These are phyloP conservation scores for Tapirus terrestris DNA, from an alignment of 2,113 vertebrate species.

Conservation along the genomic window DNA sequence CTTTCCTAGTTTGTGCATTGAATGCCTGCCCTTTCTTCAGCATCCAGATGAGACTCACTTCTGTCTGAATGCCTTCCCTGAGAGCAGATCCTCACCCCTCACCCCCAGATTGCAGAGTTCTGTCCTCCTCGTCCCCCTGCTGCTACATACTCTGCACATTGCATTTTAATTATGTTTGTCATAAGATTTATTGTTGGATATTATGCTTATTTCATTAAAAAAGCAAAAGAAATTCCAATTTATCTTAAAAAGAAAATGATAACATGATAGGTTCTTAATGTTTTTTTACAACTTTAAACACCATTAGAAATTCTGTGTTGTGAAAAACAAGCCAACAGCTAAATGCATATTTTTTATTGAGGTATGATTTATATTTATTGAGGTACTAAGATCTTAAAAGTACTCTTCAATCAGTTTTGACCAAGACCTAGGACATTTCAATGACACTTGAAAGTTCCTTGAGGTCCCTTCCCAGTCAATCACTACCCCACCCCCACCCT, in stretches of 20 bases:
- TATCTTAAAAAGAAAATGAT: slow-evolving; percentile 10
- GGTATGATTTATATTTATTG: background rate
- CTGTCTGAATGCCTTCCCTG: background rate
- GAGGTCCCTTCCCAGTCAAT: background rate
- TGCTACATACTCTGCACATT: background rate
- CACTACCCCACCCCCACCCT: no score
- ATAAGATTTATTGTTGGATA: background rate
- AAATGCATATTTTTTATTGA: background rate
- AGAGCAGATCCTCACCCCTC: background rate
- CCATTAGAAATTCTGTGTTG: background rate
- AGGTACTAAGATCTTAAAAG: background rate
- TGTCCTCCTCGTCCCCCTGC: background rate
- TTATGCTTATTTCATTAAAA: slow-evolving; percentile 37
- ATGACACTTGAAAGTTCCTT: background rate
- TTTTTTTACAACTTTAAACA: slow-evolving; percentile 11
- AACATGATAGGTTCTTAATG: background rate
- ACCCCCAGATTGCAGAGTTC: background rate
- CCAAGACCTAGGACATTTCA: background rate
- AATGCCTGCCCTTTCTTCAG: background rate
- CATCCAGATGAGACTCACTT: background rate
- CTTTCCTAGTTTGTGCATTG: background rate
- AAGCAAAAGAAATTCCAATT: slow-evolving; percentile 33
- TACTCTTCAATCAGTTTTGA: slow-evolving; percentile 32
- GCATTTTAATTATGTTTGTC: background rate
- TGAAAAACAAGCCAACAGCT: background rate